Evolutionary conservation across 2,888 invertebrate genomes (phyloP), one percentile per base, ranked within the genome.

Genomic region (Oscheius sp.): DNA sequence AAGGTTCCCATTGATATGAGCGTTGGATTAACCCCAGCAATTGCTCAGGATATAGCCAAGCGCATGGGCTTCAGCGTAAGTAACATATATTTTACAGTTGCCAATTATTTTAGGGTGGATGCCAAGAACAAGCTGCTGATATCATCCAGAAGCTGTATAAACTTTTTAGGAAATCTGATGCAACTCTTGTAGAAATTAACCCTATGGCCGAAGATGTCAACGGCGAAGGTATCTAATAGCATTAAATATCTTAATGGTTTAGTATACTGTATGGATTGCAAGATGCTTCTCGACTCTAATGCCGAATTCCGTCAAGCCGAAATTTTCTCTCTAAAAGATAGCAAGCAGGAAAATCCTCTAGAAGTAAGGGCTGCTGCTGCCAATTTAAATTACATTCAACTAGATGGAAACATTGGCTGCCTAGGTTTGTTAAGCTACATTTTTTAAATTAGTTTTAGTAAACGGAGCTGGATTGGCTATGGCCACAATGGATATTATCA

Each of bases 401-500:
- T 96, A 92, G 93, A 95, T 87, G 98, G 98, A 70, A 95, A 95
- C 88, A 97, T 99, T 87, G 98, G 96, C 65, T 95, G 92, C 86
- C 88, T 92, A 82, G 91, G 91, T 91, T 83, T 79, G 74, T 50
- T 29, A 2, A 12, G n/a, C 12, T 27, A 20, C 45, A 29, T 42
- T 25, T 10, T 1, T 48, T 1, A 29, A 15, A 15, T 25, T 71
- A n/a, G n/a, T n/a, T 83, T 52, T 91, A 91, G 98, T 99, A 0
- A 99, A 99, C 89, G 98, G 98, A 27, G 98, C 98, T 79, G 98
- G 98, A 1, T 89, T 99, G 61, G 98, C 98, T 6, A 98, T 99
- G 98, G 98, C 97, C 1, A 99, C 98, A 15, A 96, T 99, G 97
- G 98, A 99, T 87, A 95, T 99, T 42, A 96, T 99, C 74, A 94